These are phyloP conservation scores for Haemorhous mexicanus DNA, from an alignment of 2,113 vertebrate genomes.

Conservation along the genomic window DNA sequence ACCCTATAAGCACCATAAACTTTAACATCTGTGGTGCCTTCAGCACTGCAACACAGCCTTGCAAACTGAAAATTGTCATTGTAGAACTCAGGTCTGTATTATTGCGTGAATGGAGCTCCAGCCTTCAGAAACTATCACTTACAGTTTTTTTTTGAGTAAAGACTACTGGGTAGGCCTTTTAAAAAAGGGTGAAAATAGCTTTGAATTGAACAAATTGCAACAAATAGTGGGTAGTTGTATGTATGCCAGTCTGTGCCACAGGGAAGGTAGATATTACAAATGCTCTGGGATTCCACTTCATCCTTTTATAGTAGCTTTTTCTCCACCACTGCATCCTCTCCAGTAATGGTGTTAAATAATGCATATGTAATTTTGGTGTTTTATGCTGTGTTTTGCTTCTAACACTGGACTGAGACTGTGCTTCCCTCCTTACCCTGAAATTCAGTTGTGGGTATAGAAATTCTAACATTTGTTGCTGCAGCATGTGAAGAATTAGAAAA, in stretches of 20 bases:
- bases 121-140: not conserved
- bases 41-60: not conserved
- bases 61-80: not conserved
- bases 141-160: not conserved
- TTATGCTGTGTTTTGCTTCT: slow-evolving; percentile 16
- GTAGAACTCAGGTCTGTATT: not conserved
- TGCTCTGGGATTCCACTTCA: slow-evolving; percentile 12
- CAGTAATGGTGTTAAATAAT: slow-evolving; percentile 63
- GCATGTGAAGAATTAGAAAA: slow-evolving; percentile 28
- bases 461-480: slow-evolving; percentile 10
- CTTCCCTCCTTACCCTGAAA: not conserved
- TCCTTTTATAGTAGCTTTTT: slow-evolving; percentile 17
- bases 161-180: not conserved
- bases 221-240: not conserved
- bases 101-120: not conserved
- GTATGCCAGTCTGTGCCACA: slow-evolving; percentile 10
- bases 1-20: not conserved
- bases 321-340: slow-evolving; percentile 23
- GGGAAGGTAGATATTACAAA: slow-evolving; percentile 34
- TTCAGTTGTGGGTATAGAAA: not conserved
- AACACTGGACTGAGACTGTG: not conserved
- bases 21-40: not conserved
- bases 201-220: slow-evolving; percentile 31
- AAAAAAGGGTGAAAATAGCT: not conserved
- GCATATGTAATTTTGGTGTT: slow-evolving; percentile 42